A percentile compares a stretch with the other conserved stretches of the same genome.
Evolutionary conservation across 2,888 invertebrate species (phyloP).

Genomic region (Synergus gifuensis): DNA sequence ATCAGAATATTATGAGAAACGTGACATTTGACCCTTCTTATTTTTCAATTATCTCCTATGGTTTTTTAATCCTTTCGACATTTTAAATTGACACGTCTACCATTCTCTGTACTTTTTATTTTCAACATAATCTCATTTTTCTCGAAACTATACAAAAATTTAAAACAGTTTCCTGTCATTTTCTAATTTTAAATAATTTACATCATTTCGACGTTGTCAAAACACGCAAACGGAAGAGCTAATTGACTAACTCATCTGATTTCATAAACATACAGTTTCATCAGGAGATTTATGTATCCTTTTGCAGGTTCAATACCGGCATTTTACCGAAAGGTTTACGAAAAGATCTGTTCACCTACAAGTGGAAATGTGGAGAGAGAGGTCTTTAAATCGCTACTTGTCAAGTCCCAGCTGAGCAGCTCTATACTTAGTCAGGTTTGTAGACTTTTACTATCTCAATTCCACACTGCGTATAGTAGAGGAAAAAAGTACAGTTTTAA

Average conservation of each 20-base stretch:
- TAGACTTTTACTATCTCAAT: background rate
- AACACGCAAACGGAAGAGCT: background rate
- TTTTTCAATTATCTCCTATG: background rate
- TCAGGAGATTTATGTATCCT: background rate
- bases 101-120: background rate
- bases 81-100: too few species aligned
- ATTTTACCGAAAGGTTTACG: constrained; percentile 80
- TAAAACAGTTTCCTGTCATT: too few species aligned
- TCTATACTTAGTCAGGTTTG: constrained; percentile 77
- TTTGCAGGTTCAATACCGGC: constrained; percentile 79
- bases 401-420: constrained; percentile 79
- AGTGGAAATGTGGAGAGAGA: constrained; percentile 80
- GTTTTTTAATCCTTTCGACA: too few species aligned
- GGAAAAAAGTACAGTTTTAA: constrained; percentile 47
- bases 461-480: constrained; percentile 1
- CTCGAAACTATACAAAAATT: background rate
- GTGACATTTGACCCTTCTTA: background rate
- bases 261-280: background rate
- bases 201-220: background rate
- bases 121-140: background rate
- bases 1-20: background rate
- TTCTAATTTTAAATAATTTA: background rate
- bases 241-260: background rate
- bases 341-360: constrained; percentile 79
- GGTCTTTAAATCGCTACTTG: constrained; percentile 79